A percentile compares a stretch with the other conserved stretches of the same genome.
phyloP scores from a whole-genome alignment of 1,140 invertebrate species.

The Pachyrhynchus sulphureomaculatus region DNA sequence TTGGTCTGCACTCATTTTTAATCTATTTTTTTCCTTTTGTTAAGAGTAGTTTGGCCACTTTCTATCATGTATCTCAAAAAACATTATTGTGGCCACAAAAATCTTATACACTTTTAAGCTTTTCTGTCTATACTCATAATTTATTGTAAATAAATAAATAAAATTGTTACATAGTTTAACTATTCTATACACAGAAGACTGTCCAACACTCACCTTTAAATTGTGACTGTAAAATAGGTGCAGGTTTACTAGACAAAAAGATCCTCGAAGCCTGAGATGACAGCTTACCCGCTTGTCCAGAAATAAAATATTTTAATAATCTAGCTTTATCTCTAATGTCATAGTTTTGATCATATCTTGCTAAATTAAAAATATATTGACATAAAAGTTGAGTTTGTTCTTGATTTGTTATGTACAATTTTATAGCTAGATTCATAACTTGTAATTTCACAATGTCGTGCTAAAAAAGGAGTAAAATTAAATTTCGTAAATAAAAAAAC shows the following conservation, averaged over 20 bases:
- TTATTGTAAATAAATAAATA: too few relatives aligned
- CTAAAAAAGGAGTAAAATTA: constrained; percentile 55
- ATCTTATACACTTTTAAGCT: too few relatives aligned
- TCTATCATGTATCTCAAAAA: too few relatives aligned
- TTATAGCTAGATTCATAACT: constrained; percentile 92
- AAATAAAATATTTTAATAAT: constrained; percentile 83
- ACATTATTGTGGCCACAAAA: too few relatives aligned
- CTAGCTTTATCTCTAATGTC: constrained; percentile 94
- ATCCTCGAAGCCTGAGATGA: constrained; percentile 76
- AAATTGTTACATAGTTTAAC: too few relatives aligned
- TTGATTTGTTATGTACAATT: constrained; percentile 87
- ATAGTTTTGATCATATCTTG: constrained; percentile 97
- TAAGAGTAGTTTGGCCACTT: too few relatives aligned
- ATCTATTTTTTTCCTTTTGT: too few relatives aligned
- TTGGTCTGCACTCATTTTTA: too few relatives aligned
- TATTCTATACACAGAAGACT: too few relatives aligned
- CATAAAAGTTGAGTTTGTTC: constrained; percentile 85
- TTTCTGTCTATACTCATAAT: too few relatives aligned
- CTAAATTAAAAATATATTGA: constrained; percentile 94
- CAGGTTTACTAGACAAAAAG: constrained; percentile 90
- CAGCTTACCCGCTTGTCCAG: constrained; percentile 60
- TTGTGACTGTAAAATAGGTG: constrained; percentile 68
- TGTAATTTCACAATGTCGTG: constrained; percentile 97
- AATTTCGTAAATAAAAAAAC: too few relatives aligned
- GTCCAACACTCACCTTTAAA: constrained; percentile 64